Evolutionary conservation across 2,113 vertebrate genomes (phyloP), one percentile per base, ranked within the genome.

Genomic region (Brienomyrus longianalis): DNA sequence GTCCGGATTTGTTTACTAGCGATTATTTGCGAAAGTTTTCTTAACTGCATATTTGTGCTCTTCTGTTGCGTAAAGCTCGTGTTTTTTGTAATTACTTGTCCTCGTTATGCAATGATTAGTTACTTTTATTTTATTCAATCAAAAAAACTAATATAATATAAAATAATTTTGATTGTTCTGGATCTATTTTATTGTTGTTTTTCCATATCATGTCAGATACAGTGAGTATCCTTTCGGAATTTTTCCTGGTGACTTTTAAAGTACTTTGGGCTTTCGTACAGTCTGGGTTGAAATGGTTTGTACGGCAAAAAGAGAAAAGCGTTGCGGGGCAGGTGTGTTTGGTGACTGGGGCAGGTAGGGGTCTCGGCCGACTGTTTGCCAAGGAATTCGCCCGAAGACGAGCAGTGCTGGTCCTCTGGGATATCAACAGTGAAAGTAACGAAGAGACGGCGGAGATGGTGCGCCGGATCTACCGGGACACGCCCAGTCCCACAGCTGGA

Each of bases 371-470:
- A 47, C 96, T 97, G 88, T 97, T 97, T 89, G 97, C 97, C 13
- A 91, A 96, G 11, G 97, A 97, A 94, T 97, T 97, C 19, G 97
- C 97, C 91, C 95, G 96, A 90, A 96, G 97, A 87, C 93, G 96
- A 90, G 97, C 97, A 35, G 94, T 95, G 91, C 93, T 97, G 90
- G 97, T 97, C 83, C 96, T 97, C 8, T 98, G 97, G 97, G 97
- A 97, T 95, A 97, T 98, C 93, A 97, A 97, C 93, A 94, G 94
- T 15, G 93, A 95, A 70, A 96, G 96, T 90, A 97, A 97, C 91
- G 97, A 97, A 91, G 97, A 97, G 94, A 97, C 97, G 3, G 97
- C 97, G 0, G 97, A 96, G 92, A 95, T 97, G 94, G 97, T 97
- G 93, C 97, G 97, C 19, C 92, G 95, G 91, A 96, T 97, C 92